Evolutionary conservation across 2,113 vertebrate genomes (phyloP).

Genomic region (Odocoileus virginianus): DNA sequence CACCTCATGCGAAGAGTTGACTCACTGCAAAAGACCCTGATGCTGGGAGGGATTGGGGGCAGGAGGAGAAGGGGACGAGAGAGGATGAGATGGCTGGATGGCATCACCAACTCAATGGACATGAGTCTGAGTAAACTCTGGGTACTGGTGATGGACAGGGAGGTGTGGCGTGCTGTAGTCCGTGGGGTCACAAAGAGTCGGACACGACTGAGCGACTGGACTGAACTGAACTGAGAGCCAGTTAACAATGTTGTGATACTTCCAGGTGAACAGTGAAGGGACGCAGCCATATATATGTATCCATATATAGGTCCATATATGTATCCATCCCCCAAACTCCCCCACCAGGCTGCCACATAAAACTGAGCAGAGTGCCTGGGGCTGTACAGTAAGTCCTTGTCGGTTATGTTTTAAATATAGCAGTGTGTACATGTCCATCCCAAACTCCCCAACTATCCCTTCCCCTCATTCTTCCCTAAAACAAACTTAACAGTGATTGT

Average conservation of each 20-base stretch:
- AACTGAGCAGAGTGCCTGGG: not conserved
- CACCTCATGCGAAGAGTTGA: not conserved
- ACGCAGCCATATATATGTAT: not conserved
- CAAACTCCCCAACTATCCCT: not conserved
- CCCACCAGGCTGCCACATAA: not conserved
- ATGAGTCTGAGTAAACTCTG: not conserved
- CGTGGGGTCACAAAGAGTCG: not conserved
- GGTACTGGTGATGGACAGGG: not conserved
- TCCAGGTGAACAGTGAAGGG: not conserved
- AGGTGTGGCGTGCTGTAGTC: rapidly evolving
- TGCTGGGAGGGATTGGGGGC: not conserved
- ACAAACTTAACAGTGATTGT: not conserved
- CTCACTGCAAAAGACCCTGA: not conserved
- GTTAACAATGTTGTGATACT: not conserved
- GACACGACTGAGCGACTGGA: not conserved
- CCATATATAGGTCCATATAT: not conserved
- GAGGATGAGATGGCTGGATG: not conserved
- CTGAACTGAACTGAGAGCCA: not conserved
- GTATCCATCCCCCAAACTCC: not conserved
- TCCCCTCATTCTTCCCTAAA: not conserved
- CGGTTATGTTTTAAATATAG: not conserved
- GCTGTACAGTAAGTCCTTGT: not conserved
- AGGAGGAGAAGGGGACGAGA: not conserved
- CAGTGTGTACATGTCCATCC: not conserved
- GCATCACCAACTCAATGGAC: rapidly evolving